Percentiles rank a stretch among this genome's conserved stretches.
These are phyloP conservation scores for Zaprionus lachaisei DNA, from an alignment of 1,140 invertebrate species.

Conservation along the genomic window DNA sequence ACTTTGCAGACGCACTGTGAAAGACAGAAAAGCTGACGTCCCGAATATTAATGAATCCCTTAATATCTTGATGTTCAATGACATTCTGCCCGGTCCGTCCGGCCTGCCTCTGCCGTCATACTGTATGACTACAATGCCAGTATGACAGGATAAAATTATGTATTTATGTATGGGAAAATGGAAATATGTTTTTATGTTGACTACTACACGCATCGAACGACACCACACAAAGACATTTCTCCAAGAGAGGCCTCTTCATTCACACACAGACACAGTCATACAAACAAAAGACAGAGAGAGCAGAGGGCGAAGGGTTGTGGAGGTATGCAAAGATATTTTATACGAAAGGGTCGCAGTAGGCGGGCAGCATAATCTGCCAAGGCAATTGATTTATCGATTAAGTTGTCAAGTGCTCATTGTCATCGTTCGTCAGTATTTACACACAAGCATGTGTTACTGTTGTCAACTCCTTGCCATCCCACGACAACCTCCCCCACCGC, in stretches of 20 bases:
- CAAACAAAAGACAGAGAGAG: neutral
- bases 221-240: slow-evolving; percentile 34
- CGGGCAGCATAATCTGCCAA: slow-evolving; percentile 65
- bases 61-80: slow-evolving; percentile 77
- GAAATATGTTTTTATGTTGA: slow-evolving; percentile 24
- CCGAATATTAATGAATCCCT: slow-evolving; percentile 60
- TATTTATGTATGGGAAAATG: slow-evolving; percentile 14
- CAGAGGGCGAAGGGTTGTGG: neutral
- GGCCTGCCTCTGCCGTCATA: neutral
- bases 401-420: slow-evolving; percentile 80
- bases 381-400: slow-evolving; percentile 83
- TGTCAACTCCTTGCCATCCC: neutral
- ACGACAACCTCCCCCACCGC: neutral
- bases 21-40: slow-evolving; percentile 23
- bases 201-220: slow-evolving; percentile 16
- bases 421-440: slow-evolving; percentile 78
- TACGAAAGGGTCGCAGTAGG: slow-evolving; percentile 59
- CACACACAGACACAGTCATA: neutral
- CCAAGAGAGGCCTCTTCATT: slow-evolving; percentile 3
- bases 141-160: slow-evolving; percentile 20
- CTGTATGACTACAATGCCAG: slow-evolving; percentile 32
- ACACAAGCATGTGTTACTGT: slow-evolving; percentile 64
- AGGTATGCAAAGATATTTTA: slow-evolving; percentile 43
- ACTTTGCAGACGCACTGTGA: slow-evolving; percentile 21
- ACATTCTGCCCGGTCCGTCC: slow-evolving; percentile 43